Conservation (phyloP, 1,140 invertebrate species). For the Drosophila pandora region DNA sequence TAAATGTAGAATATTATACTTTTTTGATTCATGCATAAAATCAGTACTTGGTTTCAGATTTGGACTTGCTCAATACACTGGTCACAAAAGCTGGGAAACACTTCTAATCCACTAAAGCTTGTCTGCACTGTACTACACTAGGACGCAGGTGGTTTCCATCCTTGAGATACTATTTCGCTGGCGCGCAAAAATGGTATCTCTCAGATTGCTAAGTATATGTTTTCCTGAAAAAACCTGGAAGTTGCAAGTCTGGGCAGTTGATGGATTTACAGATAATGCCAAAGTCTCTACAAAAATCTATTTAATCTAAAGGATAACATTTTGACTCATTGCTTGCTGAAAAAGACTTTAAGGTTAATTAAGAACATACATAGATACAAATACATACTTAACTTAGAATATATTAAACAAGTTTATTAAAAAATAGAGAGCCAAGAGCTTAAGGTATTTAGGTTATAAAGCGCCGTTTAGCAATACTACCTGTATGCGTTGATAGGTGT, state of each 20-base stretch:
- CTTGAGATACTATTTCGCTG: slow-evolving; percentile 62
- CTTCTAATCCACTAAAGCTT: slow-evolving; percentile 61
- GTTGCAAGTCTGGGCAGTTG: slow-evolving; percentile 83
- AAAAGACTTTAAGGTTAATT: slow-evolving; percentile 58
- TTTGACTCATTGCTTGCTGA: slow-evolving; percentile 38
- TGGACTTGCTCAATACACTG: slow-evolving; percentile 60
- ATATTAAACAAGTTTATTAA: slow-evolving; percentile 11
- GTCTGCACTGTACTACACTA: slow-evolving; percentile 46
- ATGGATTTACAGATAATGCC: slow-evolving; percentile 80
- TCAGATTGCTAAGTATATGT: slow-evolving; percentile 45
- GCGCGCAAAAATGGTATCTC: slow-evolving; percentile 61
- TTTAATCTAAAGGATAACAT: slow-evolving; percentile 11
- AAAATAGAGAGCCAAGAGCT: slow-evolving; percentile 11
- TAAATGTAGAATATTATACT: slow-evolving; percentile 10
- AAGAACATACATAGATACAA: slow-evolving; percentile 13
- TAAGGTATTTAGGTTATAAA: slow-evolving; percentile 25
- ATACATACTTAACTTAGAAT: slow-evolving; percentile 60
- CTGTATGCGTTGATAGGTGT: slow-evolving; percentile 99
- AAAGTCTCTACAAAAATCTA: slow-evolving; percentile 16
- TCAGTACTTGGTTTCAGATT: slow-evolving; percentile 30
- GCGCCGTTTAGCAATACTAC: slow-evolving; percentile 85
- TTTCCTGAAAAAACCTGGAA: slow-evolving; percentile 77
- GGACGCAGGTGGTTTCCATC: slow-evolving; percentile 58
- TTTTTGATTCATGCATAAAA: slow-evolving; percentile 63
- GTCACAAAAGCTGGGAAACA: slow-evolving; percentile 61